Conservation (phyloP, 2,113 vertebrate genomes). For the Taxidea taxus region DNA sequence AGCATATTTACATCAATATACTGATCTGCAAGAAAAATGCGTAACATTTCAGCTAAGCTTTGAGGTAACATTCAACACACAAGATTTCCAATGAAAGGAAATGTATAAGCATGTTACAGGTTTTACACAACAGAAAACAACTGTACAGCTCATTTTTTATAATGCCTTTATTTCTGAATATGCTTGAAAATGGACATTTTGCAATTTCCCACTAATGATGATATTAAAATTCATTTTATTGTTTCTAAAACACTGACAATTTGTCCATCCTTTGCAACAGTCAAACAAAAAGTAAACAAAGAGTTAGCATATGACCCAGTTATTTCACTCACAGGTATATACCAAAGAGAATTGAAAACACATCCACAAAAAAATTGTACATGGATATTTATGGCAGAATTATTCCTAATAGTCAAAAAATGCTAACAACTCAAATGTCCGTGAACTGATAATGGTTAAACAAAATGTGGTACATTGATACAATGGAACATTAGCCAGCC, state of each 20-base stretch:
- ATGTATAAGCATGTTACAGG: background rate
- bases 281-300: background rate
- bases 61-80: background rate
- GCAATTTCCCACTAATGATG: background rate
- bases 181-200: slow-evolving; percentile 4
- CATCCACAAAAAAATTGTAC: background rate
- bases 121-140: slow-evolving; percentile 30
- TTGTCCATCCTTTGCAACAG: background rate
- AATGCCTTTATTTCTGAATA: slow-evolving; percentile 15
- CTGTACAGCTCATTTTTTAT: slow-evolving; percentile 3
- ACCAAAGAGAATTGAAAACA: background rate
- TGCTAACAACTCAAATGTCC: background rate
- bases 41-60: background rate
- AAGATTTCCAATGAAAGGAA: slow-evolving; percentile 1
- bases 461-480: background rate
- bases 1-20: background rate
- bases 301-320: background rate
- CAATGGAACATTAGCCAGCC: background rate
- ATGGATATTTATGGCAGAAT: background rate
- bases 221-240: slow-evolving; percentile 8
- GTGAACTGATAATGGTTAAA: background rate
- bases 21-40: background rate
- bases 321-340: background rate
- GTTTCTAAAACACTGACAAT: background rate
- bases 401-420: background rate